Percentiles rank a stretch among this genome's conserved stretches.
Conservation (phyloP, 1,140 invertebrate genomes). For the Euwallacea fornicatus region DNA sequence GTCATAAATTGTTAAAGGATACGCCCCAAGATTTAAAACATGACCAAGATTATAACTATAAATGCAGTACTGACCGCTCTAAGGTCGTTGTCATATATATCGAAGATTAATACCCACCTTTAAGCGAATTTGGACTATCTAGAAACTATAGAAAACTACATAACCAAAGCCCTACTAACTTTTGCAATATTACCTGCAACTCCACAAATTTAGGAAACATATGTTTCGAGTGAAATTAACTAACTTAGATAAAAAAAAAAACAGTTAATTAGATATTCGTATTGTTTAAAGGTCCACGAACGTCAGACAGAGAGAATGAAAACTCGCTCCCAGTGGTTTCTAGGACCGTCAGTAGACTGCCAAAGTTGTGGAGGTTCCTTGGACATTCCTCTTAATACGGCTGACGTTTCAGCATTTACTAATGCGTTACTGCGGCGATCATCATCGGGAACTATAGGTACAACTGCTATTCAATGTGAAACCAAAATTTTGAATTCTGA, state of each 20-base stretch:
- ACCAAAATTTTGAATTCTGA: too few relatives aligned
- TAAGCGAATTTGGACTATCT: too few relatives aligned
- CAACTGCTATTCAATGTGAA: background rate
- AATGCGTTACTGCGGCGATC: constrained; percentile 49
- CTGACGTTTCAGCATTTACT: constrained; percentile 55
- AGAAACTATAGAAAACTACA: too few relatives aligned
- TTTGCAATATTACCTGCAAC: background rate
- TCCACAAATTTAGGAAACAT: background rate
- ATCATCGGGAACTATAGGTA: constrained; percentile 53
- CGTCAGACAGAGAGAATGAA: constrained; percentile 90
- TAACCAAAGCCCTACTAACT: too few relatives aligned
- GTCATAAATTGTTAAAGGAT: constrained; percentile 3
- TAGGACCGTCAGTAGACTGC: constrained; percentile 69
- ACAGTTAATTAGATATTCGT: background rate
- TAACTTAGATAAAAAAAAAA: background rate
- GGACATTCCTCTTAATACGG: constrained; percentile 58
- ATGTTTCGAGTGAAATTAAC: background rate
- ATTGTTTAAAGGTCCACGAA: constrained; percentile 77
- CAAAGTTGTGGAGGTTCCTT: constrained; percentile 58
- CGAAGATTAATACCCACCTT: too few relatives aligned
- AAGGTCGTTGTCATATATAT: too few relatives aligned
- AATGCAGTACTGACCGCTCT: too few relatives aligned
- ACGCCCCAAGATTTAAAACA: background rate
- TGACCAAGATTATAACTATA: too few relatives aligned
- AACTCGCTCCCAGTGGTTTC: constrained; percentile 92